phyloP scores from a whole-genome alignment of 53 echinoderm and acorn worm genomes.

The Holothuria scabra region DNA sequence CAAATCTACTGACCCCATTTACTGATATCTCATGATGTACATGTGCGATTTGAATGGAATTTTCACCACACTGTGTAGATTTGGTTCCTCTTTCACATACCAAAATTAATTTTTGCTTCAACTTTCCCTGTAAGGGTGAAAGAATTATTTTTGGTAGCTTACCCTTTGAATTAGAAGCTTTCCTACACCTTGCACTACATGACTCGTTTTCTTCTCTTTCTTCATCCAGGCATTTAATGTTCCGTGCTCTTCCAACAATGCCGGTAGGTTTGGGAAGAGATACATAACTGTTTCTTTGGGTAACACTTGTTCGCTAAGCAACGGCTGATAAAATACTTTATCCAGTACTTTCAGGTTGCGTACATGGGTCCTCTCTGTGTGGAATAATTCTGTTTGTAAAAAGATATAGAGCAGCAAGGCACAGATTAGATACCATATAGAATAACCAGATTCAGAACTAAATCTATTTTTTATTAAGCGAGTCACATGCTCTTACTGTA shows the following conservation, averaged over 20 bases:
- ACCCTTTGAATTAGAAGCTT: conserved; percentile 81
- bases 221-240: conserved; percentile 83
- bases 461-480: no score
- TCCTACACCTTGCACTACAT: conserved; percentile 79
- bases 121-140: no score
- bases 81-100: no score
- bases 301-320: conserved; percentile 65
- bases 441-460: no score
- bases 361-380: conserved; percentile 90
- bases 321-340: conserved; percentile 77
- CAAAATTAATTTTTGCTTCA: no score
- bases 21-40: no score
- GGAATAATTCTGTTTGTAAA: conserved; percentile 79
- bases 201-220: conserved; percentile 79
- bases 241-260: conserved; percentile 77
- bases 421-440: no score
- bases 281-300: conserved; percentile 65
- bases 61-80: no score
- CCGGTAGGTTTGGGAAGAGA: conserved; percentile 81
- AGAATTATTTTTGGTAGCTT: conserved; percentile 28
- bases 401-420: no score
- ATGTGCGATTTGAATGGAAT: no score
- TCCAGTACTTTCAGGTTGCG: conserved; percentile 82
- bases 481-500: no score
- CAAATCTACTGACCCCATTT: no score